Conservation (phyloP, 1,140 invertebrate species). For the Drosophila arizonae region DNA sequence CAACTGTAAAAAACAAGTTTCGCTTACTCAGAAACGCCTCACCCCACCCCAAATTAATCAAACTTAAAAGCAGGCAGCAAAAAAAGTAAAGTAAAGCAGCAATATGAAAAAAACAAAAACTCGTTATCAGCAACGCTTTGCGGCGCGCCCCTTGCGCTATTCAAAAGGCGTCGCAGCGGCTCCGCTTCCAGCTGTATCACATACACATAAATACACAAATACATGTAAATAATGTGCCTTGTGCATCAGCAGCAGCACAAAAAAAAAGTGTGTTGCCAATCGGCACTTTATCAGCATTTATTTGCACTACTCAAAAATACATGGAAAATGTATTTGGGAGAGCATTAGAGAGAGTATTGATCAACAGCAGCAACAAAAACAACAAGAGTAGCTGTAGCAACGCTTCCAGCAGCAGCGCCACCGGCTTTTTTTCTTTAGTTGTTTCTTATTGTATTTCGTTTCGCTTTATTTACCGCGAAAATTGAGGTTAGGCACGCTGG, state of each 20-base stretch:
- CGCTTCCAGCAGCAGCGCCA: slow-evolving; percentile 22
- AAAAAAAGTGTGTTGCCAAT: slow-evolving; percentile 34
- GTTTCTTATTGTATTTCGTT: slow-evolving; percentile 37
- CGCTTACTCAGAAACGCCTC: background rate
- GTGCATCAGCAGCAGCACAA: background rate
- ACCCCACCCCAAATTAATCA: background rate
- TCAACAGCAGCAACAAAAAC: slow-evolving; percentile 10
- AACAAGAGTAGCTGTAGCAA: slow-evolving; percentile 7
- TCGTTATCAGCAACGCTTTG: slow-evolving; percentile 27
- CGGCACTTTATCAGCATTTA: slow-evolving; percentile 27
- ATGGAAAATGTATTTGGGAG: slow-evolving; percentile 19
- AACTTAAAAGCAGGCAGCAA: background rate
- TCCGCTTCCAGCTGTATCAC: slow-evolving; percentile 14
- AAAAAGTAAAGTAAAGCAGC: slow-evolving; percentile 4
- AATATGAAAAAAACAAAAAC: slow-evolving; percentile 13
- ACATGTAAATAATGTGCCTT: background rate
- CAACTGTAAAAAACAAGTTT: slow-evolving; percentile 1
- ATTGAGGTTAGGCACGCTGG: slow-evolving; percentile 43
- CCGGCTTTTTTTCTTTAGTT: slow-evolving; percentile 37
- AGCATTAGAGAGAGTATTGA: background rate
- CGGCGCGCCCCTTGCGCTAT: background rate
- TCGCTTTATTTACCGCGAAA: slow-evolving; percentile 52
- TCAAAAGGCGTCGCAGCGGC: slow-evolving; percentile 16
- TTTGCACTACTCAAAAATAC: slow-evolving; percentile 31
- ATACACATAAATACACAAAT: background rate